Evolutionary conservation across 37 sponge, comb jelly and placozoan genomes (phyloP).

Genomic region (Cladorhizidae sp.): DNA sequence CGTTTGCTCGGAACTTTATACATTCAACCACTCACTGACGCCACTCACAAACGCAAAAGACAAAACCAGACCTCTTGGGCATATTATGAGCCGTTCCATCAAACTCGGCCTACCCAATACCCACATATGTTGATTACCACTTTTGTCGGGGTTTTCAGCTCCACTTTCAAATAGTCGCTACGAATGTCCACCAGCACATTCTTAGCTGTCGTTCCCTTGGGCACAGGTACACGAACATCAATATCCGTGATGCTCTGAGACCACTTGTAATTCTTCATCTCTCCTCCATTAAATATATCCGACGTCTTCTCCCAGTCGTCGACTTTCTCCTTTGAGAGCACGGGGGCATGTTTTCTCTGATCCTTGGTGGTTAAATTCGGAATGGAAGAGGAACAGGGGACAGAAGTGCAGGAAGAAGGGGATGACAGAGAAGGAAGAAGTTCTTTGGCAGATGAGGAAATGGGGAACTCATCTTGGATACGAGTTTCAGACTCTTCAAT

Average conservation of each 20-base stretch:
- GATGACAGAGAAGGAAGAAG: neutral
- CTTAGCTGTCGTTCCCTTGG: conserved; percentile 67
- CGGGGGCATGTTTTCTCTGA: neutral
- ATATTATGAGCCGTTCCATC: no score
- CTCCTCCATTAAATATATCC: conserved; percentile 89
- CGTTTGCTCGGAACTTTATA: no score
- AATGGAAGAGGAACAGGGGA: neutral
- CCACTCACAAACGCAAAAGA: no score
- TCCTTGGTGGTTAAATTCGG: neutral
- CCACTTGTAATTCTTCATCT: conserved; percentile 87
- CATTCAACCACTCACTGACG: no score
- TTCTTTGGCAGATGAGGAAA: neutral
- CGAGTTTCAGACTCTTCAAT: neutral
- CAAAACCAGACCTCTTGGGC: no score
- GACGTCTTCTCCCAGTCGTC: conserved; percentile 29
- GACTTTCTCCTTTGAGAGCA: neutral
- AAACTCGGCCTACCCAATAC: no score
- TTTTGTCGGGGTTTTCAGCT: conserved; percentile 46
- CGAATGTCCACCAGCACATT: conserved; percentile 82
- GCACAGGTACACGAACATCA: conserved; percentile 75
- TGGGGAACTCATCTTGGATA: conserved; percentile 27
- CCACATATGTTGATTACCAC: conserved; percentile 11
- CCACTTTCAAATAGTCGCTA: conserved; percentile 75
- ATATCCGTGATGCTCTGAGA: conserved; percentile 86
- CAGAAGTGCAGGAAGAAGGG: neutral